phyloP scores from a whole-genome alignment of 2,113 vertebrate genomes.

The Podiceps cristatus region DNA sequence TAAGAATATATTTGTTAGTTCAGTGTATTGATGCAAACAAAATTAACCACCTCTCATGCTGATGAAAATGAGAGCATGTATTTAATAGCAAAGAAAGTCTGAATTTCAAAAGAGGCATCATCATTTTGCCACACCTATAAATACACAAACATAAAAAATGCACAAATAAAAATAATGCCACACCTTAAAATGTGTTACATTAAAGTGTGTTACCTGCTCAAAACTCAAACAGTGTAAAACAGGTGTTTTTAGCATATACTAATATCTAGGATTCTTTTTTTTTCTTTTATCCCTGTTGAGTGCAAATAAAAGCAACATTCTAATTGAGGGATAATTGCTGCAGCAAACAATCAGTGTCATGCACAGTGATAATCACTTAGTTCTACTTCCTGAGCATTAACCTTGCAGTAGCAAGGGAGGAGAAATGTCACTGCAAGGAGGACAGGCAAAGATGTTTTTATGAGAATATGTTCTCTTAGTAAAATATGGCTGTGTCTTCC shows the following conservation, averaged over 20 bases:
- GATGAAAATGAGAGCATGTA: background rate
- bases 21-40: background rate
- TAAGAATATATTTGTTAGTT: background rate
- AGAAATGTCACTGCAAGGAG: background rate
- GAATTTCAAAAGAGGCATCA: background rate
- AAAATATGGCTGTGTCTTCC: background rate
- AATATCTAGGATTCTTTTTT: background rate
- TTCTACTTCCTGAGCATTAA: background rate
- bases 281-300: background rate
- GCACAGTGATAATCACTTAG: background rate
- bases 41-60: background rate
- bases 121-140: background rate
- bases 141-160: too few relatives aligned
- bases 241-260: background rate
- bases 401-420: background rate
- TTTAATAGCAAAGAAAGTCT: background rate
- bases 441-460: background rate
- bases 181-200: background rate
- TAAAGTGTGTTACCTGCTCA: background rate
- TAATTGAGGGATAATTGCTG: background rate
- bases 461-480: background rate
- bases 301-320: background rate
- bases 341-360: background rate
- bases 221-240: background rate
- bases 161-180: too few relatives aligned